A percentile compares a stretch with the other conserved stretches of the same genome.
Conservation (phyloP, 1,140 invertebrate genomes). For the Drosophila pandora region DNA sequence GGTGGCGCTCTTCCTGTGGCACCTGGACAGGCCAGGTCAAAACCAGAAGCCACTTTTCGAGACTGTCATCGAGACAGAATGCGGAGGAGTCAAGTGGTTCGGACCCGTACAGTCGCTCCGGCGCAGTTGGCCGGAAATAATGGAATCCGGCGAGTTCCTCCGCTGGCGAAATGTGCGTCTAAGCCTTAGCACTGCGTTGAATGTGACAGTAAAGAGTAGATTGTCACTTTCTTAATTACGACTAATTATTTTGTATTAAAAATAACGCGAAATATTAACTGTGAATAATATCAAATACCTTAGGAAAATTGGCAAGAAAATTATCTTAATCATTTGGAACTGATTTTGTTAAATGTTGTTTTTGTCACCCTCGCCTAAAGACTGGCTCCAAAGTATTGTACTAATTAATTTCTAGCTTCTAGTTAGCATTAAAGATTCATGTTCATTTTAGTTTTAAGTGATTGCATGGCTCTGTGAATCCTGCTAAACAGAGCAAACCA, state of each 20-base stretch:
- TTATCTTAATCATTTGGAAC: not conserved
- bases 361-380: constrained; percentile 1
- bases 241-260: too few relatives aligned
- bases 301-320: not conserved
- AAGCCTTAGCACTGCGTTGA: constrained; percentile 24
- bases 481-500: constrained; percentile 14
- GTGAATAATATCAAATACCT: too few relatives aligned
- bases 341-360: not conserved
- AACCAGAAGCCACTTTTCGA: constrained; percentile 38
- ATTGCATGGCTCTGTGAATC: constrained; percentile 10
- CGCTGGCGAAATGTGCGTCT: constrained; percentile 7
- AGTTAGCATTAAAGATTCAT: not conserved
- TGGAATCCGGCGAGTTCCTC: constrained; percentile 54
- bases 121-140: constrained; percentile 60
- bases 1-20: constrained; percentile 58
- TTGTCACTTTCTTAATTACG: not conserved
- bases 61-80: constrained; percentile 49
- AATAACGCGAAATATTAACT: too few relatives aligned
- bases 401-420: not conserved
- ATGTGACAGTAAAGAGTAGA: constrained; percentile 54
- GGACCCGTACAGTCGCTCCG: constrained; percentile 52
- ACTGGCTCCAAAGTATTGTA: constrained; percentile 7
- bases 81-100: constrained; percentile 51
- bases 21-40: constrained; percentile 18
- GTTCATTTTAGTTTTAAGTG: constrained; percentile 2